A percentile compares a stretch with the other conserved stretches of the same genome.
Conservation (phyloP, 2,888 invertebrate genomes). For the Troilus luridus region DNA sequence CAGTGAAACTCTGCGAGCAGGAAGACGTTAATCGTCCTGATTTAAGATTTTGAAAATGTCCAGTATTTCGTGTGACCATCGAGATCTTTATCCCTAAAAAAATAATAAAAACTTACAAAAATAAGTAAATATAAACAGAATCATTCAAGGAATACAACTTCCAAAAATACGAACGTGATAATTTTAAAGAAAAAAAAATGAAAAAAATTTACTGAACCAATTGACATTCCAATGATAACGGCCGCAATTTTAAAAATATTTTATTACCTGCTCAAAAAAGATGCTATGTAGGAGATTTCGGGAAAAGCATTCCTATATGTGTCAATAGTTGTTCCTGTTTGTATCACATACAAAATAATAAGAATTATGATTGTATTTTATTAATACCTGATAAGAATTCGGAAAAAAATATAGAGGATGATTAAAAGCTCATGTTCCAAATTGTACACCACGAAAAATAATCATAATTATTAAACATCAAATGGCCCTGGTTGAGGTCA, state of each 20-base stretch:
- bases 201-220: neutral
- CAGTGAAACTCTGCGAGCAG: neutral
- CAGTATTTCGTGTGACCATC: neutral
- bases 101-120: neutral
- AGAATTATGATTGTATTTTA: too few relatives aligned
- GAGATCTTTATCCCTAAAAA: neutral
- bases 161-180: neutral
- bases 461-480: too few relatives aligned
- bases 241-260: neutral
- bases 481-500: too few relatives aligned
- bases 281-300: neutral
- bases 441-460: too few relatives aligned
- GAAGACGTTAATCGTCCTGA: neutral
- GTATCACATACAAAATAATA: neutral
- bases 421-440: too few relatives aligned
- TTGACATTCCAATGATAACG: neutral
- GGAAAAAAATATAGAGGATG: too few relatives aligned
- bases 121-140: neutral
- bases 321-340: neutral
- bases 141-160: neutral
- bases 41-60: neutral
- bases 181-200: neutral
- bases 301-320: neutral
- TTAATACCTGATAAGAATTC: too few relatives aligned
- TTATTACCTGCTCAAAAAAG: neutral